Base-by-base conservation (phyloP, 92 coral and sea anemone genomes). In the Bergia sp. region DNA sequence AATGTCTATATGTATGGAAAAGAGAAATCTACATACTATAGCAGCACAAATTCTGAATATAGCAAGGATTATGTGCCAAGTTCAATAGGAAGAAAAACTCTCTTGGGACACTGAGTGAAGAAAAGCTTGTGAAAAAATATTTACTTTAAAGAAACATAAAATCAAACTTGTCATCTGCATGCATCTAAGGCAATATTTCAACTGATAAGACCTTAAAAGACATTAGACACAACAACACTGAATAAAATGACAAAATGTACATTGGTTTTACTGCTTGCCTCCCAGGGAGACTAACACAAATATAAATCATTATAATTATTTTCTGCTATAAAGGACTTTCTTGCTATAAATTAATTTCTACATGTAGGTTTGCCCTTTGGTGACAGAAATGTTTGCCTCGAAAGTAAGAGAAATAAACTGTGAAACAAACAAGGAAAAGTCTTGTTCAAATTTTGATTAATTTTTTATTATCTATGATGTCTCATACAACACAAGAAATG, bases 361-460 rank as follows among this genome's bases (percentile, higher is more conserved):
- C 11, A 53, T 74, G 38, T 41, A 77, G 16, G 53, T 41, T 13
- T 77, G 50, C 20, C 43, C 23, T 29, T 76, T 44, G 29, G 44
- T 79, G 83, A 79, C 66, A 82, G 23, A 13, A n/a, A 82, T 84
- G 41, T 44, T 71, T 69, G 29, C 69, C 45, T 71, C 36, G 12
- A 82, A 64, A 67, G 38, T 42, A 66, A 71, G 79, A 72, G 77
- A 84, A 84, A 69, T 37, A 84, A 69, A 73, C 79, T 84, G 41
- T 18, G 42, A 47, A 71, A 16, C 66, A 69, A 67, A 84, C 43
- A 84, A 7, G 50, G 29, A 82, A 84, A 69, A 58, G 29, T 41
- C 41, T 41, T 84, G 37, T 37, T 84, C 87, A 69, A 43, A 43
- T 41, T 11, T 84, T 23, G 44, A 49, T 71, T 71, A 84, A 29